Evolutionary conservation across 2,888 invertebrate genomes (phyloP).

Genomic region (Eilema sororculum): DNA sequence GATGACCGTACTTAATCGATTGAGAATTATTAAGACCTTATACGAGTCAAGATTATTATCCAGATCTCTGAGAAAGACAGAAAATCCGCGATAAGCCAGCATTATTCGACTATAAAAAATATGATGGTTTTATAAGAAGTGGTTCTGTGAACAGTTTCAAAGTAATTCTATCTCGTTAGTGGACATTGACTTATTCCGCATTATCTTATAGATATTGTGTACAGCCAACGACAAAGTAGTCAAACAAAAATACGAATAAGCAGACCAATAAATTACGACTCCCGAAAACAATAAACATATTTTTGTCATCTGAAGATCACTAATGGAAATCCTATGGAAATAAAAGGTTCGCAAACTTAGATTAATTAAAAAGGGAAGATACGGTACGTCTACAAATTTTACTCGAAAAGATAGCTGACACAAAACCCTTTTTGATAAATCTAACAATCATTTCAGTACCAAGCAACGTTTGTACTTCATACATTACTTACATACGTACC

Average conservation of each 20-base stretch:
- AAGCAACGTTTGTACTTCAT: too few relatives aligned
- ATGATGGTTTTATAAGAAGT: background rate
- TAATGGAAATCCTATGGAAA: too few relatives aligned
- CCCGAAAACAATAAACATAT: background rate
- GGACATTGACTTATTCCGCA: background rate
- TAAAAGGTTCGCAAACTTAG: too few relatives aligned
- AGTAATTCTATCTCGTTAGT: background rate
- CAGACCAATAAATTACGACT: too few relatives aligned
- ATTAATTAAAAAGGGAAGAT: too few relatives aligned
- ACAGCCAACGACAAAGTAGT: background rate
- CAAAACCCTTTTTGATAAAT: too few relatives aligned
- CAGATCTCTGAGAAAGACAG: constrained; percentile 2
- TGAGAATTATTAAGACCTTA: constrained; percentile 5
- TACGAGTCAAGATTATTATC: constrained; percentile 3
- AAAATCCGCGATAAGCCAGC: background rate
- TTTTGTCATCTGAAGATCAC: too few relatives aligned
- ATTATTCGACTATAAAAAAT: background rate
- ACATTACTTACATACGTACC: too few relatives aligned
- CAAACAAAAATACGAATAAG: too few relatives aligned
- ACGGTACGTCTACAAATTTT: too few relatives aligned
- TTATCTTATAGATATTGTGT: background rate
- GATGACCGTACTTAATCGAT: constrained; percentile 32
- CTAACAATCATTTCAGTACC: too few relatives aligned
- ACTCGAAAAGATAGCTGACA: too few relatives aligned
- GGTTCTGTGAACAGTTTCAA: background rate